Conservation (phyloP, 2,797 vertebrate species). For the Sparidentex hasta region DNA sequence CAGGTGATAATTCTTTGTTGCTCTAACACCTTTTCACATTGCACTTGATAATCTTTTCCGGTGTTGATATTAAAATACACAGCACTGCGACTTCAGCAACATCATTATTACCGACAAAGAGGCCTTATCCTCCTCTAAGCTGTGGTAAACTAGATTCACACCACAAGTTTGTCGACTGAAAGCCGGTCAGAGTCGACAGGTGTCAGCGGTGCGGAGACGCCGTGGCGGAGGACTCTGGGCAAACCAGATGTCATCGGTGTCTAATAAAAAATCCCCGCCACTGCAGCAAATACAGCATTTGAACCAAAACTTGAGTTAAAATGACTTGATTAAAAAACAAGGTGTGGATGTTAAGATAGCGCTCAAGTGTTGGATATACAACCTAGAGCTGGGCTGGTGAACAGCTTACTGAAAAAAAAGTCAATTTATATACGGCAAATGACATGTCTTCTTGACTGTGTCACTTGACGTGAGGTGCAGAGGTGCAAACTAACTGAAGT, state of each 20-base stretch:
- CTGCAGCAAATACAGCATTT: conserved; percentile 38
- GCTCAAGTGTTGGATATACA: conserved; percentile 30
- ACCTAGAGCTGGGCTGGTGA: neutral
- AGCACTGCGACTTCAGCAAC: neutral
- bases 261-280: conserved; percentile 32
- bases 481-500: conserved; percentile 55
- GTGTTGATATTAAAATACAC: too few species aligned
- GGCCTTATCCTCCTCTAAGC: conserved; percentile 4
- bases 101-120: neutral
- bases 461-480: conserved; percentile 47
- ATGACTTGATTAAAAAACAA: conserved; percentile 41
- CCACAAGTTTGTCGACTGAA: conserved; percentile 35
- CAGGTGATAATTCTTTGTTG: neutral
- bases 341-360: neutral
- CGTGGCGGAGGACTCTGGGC: conserved; percentile 17
- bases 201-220: conserved; percentile 26
- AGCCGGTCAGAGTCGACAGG: conserved; percentile 60
- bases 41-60: neutral
- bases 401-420: conserved; percentile 44
- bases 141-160: conserved; percentile 20
- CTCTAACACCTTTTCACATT: neutral
- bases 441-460: conserved; percentile 32
- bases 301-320: conserved; percentile 50
- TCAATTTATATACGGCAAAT: conserved; percentile 39
- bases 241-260: conserved; percentile 63